Evolutionary conservation across 2,113 vertebrate species (phyloP).

Genomic region (Ammospiza nelsoni): DNA sequence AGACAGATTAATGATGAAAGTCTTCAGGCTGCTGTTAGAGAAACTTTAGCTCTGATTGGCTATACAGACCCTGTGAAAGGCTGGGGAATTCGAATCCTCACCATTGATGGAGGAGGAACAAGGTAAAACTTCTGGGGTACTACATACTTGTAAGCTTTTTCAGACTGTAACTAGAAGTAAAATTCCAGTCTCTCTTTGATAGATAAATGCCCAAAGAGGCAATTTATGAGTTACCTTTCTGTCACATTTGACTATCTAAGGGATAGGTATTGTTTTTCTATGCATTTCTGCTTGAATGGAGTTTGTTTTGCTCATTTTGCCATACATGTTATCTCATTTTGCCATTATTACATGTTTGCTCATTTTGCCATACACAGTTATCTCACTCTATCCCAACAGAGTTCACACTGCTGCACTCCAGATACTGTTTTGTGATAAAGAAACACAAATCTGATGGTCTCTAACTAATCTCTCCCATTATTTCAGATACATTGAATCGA

Average conservation of each 20-base stretch:
- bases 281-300: background rate
- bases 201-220: background rate
- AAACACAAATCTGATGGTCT: background rate
- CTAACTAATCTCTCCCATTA: background rate
- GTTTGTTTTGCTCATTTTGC: background rate
- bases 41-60: conserved; percentile 89
- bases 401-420: background rate
- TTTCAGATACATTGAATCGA: background rate
- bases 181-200: background rate
- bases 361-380: fast-evolving
- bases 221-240: background rate
- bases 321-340: fast-evolving
- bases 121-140: conserved; percentile 75
- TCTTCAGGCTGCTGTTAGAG: conserved; percentile 89
- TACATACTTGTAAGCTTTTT: background rate
- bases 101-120: conserved; percentile 95
- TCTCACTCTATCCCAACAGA: background rate
- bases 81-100: conserved; percentile 87
- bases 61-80: conserved; percentile 90
- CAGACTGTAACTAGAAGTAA: background rate
- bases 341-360: background rate
- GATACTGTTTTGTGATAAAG: background rate
- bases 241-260: background rate
- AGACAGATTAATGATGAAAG: conserved; percentile 85
- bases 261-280: background rate